Base-by-base conservation (phyloP, 2,888 invertebrate species). In the Drosophila hamatofila region DNA sequence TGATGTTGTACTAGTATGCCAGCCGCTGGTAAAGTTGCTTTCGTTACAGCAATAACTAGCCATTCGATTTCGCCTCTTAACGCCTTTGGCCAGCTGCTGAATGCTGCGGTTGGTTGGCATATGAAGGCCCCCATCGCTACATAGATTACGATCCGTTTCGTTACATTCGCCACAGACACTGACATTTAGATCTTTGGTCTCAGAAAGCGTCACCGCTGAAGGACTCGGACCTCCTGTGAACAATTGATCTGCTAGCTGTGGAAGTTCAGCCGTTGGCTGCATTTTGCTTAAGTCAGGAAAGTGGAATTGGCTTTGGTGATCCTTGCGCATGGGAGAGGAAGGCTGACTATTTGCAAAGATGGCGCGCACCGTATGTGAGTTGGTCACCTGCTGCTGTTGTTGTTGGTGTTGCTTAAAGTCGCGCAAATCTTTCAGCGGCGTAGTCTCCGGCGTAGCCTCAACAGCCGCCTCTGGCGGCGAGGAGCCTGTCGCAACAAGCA, bases 361-460 rank as follows among this genome's bases (percentile, higher is more conserved):
- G 55, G 96, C 95, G 59, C 96, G 95, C 55, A 95, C 96, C 23
- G 95, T 95, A 78, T 94, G 94, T 39, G 96, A 95, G 81, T 95
- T 95, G 33, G 94, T 91, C 55, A 95, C 61, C 41, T 72, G 71
- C 44, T 76, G 75, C 89, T 48, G 58, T 12, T 33, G 30, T 16
- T 51, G 65, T 46, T 65, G 65, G 18, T 65, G 65, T 46, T 66
- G 79, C 18, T 88, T 91, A 14, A 87, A 80, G 70, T 91, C 91
- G 35, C 89, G 79, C 46, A 90, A 68, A 86, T 94, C 96, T 92
- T 96, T 96, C 25, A 97, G 94, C 3, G 97, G 97, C 42, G 97
- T 97, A 52, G 97, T 97, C 93, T 97, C 97, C 1, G 97, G 97
- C 8, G 97, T 97, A 5, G 97, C 97, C 93, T 97, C 97, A 64